Evolutionary conservation across 2,888 invertebrate species (phyloP).

Genomic region (Parascotia fuliginaria): DNA sequence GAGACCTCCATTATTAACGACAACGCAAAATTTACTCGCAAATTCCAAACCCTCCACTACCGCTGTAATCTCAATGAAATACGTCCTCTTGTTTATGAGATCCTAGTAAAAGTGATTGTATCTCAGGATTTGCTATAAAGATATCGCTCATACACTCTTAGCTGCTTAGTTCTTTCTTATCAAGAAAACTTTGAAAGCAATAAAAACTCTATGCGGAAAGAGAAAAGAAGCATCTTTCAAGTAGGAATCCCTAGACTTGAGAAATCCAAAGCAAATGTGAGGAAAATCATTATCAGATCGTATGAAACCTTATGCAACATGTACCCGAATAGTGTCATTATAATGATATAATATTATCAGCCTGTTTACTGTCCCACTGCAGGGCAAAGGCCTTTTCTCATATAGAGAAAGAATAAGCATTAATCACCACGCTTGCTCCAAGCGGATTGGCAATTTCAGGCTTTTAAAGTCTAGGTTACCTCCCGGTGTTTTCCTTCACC

Average conservation of each 20-base stretch:
- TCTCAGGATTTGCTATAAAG: not conserved
- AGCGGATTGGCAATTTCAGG: too few species aligned
- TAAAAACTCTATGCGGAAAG: conserved; percentile 11
- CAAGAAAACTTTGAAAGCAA: conserved; percentile 8
- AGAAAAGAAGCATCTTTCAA: conserved; percentile 11
- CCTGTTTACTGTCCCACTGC: too few species aligned
- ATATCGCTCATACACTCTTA: not conserved
- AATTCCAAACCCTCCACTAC: conserved; percentile 38
- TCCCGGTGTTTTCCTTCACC: too few species aligned
- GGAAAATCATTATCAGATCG: conserved; percentile 2
- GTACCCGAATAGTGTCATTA: too few species aligned
- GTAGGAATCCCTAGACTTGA: conserved; percentile 4
- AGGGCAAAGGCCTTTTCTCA: too few species aligned
- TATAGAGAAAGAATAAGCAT: too few species aligned
- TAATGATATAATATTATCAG: too few species aligned
- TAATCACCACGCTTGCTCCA: too few species aligned
- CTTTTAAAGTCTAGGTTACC: too few species aligned
- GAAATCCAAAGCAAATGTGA: conserved; percentile 7
- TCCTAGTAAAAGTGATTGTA: conserved; percentile 18
- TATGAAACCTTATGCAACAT: conserved; percentile 6
- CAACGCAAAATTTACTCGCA: conserved; percentile 38
- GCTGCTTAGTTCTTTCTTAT: conserved; percentile 4
- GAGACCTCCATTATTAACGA: conserved; percentile 54
- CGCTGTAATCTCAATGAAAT: conserved; percentile 42
- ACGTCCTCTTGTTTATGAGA: conserved; percentile 40